These are phyloP conservation scores for Pammene aurita DNA, from an alignment of 2,888 invertebrate species.

Conservation along the genomic window DNA sequence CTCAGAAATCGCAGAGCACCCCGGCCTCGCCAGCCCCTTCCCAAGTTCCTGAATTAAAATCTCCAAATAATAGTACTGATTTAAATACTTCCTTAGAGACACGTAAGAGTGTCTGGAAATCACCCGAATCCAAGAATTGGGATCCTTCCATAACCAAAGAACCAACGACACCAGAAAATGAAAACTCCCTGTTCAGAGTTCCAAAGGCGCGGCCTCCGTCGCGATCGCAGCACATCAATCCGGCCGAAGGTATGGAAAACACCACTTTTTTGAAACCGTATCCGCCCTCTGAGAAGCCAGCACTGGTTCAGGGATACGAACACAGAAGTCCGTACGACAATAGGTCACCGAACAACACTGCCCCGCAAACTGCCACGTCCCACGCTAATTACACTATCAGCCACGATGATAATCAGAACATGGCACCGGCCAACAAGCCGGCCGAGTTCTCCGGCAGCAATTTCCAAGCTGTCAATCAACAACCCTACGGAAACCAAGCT, in stretches of 20 bases:
- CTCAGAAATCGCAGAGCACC: conserved; percentile 72
- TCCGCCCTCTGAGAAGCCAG: conserved; percentile 81
- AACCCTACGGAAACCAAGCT: conserved; percentile 68
- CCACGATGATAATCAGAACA: conserved; percentile 70
- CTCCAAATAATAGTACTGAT: conserved; percentile 65
- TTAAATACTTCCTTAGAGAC: conserved; percentile 57
- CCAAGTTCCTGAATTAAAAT: conserved; percentile 70
- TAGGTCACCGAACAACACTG: conserved; percentile 55
- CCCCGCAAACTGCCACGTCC: conserved; percentile 60
- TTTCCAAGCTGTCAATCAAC: conserved; percentile 73
- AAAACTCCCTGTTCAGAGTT: conserved; percentile 84
- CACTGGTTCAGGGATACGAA: conserved; percentile 72
- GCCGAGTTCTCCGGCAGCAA: conserved; percentile 71
- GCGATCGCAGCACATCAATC: conserved; percentile 79
- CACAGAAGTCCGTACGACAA: conserved; percentile 75
- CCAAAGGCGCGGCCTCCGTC: conserved; percentile 86
- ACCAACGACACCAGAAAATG: conserved; percentile 64
- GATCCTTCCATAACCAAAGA: conserved; percentile 74
- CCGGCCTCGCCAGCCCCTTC: conserved; percentile 71
- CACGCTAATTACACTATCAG: conserved; percentile 75
- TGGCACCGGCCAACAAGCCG: conserved; percentile 60
- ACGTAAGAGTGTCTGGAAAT: conserved; percentile 76
- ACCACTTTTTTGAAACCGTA: conserved; percentile 86
- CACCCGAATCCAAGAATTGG: conserved; percentile 77
- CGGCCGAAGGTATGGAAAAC: conserved; percentile 74